Evolutionary conservation across 1,140 invertebrate genomes (phyloP), one percentile per base, ranked within the genome.

Genomic region (Melitaea cinxia): DNA sequence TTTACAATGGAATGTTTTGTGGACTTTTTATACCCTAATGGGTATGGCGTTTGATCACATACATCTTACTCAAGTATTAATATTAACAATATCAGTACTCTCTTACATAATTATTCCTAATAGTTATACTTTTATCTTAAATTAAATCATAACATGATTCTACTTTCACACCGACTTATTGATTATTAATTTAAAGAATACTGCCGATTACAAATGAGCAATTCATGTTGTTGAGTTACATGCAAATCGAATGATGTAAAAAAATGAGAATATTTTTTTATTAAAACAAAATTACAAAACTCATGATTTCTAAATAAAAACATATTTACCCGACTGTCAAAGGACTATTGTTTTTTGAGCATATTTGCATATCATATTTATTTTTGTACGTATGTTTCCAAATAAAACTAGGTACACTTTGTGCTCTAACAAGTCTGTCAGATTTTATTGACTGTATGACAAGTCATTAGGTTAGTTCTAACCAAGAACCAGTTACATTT

Each of bases 1-100:
- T 82, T 82, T 78, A 85, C 78, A 83, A 78, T 87, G 87, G 87
- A 90, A 90, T 90, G 87, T 88, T 81, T 78, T 75, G 80, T 87
- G 80, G 84, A 88, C 84, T 86, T 73, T 59, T 74, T 68, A 47
- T 75, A 86, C 76, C 71, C 66, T 77, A 66, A 70, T 68, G 67
- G 79, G 80, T 75, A 78, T 66, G 72, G 73, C 77, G 73, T 74
- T 78, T 83, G 75, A 85, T 82, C 81, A 84, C 77, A 74, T 72
- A 71, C 65, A 66, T 42, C 37, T 60, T 60, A 61, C 21, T 21
- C 42, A 55, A 61, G n/a, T 66, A 66, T 72, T 77, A 68, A 67
- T 75, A n/a, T n/a, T n/a, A 75, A 78, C 64, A 80, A 83, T 82
- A 88, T 85, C 85, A 88, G 85, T 88, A 88, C 85, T 80, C 77